A percentile compares a stretch with the other conserved stretches of the same genome.
These are phyloP conservation scores for Odontomachus brunneus DNA, from an alignment of 1,140 invertebrate species.

Conservation along the genomic window DNA sequence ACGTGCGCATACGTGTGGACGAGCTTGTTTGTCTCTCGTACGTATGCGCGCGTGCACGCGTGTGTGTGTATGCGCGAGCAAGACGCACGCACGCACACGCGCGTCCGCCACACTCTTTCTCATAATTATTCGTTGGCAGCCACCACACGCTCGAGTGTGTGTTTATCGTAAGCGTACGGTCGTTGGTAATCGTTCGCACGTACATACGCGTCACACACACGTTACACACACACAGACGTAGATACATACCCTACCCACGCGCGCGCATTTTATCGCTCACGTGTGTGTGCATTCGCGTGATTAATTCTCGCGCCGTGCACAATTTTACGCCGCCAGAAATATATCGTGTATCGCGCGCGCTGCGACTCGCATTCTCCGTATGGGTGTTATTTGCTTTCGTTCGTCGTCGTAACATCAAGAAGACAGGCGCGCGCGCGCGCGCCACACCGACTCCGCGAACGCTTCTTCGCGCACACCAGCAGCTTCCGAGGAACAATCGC, in stretches of 20 bases:
- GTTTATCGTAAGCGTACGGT: slow-evolving; percentile 49
- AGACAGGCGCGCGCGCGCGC: not conserved
- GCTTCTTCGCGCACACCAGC: too few species aligned
- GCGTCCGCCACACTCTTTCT: slow-evolving; percentile 11
- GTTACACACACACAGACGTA: not conserved
- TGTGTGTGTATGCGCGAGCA: not conserved
- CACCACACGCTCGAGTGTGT: slow-evolving; percentile 9
- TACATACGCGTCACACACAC: not conserved
- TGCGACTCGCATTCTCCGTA: not conserved
- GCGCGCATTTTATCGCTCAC: slow-evolving; percentile 17
- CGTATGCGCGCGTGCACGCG: too few species aligned
- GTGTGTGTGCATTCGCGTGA: not conserved
- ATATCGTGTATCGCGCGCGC: slow-evolving; percentile 14
- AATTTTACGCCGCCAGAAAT: slow-evolving; percentile 1
- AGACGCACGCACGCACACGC: not conserved
- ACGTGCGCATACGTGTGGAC: slow-evolving; percentile 43
- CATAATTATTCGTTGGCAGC: slow-evolving; percentile 40
- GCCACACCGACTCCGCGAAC: not conserved
- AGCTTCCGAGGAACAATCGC: not conserved
- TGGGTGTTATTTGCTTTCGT: slow-evolving; percentile 20
- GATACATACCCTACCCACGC: too few species aligned
- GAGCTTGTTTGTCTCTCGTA: slow-evolving; percentile 43
- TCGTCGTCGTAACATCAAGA: too few species aligned
- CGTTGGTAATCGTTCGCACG: slow-evolving; percentile 44
- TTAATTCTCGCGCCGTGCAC: slow-evolving; percentile 21